Percentiles rank a stretch among this genome's conserved stretches.
These are phyloP conservation scores for Barypeithes pellucidus DNA, from an alignment of 2,888 invertebrate species.

Conservation along the genomic window DNA sequence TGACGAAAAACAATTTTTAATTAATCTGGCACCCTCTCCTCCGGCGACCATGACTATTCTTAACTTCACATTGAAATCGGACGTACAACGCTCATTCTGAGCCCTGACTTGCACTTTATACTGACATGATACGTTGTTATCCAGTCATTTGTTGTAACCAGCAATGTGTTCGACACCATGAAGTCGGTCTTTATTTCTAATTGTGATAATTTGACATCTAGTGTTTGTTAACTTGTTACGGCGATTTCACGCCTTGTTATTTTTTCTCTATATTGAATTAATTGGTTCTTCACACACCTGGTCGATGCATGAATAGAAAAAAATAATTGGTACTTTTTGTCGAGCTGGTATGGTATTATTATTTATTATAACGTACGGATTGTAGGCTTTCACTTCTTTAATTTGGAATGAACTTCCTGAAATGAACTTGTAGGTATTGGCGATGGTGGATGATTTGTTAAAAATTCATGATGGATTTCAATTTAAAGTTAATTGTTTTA, in stretches of 20 bases:
- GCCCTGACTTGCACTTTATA: conserved; percentile 63
- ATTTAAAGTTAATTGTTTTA: too few relatives aligned
- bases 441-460: too few relatives aligned
- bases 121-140: conserved; percentile 59
- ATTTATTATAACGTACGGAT: not conserved
- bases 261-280: conserved; percentile 43
- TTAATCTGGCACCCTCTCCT: too few relatives aligned
- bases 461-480: too few relatives aligned
- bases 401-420: too few relatives aligned
- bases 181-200: conserved; percentile 60
- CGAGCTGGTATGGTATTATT: not conserved
- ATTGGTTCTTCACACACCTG: conserved; percentile 39
- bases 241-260: conserved; percentile 61
- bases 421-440: too few relatives aligned
- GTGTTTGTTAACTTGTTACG: conserved; percentile 59
- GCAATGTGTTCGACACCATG: conserved; percentile 52
- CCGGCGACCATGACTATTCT: not conserved
- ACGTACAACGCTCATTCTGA: conserved; percentile 26
- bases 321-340: conserved; percentile 9
- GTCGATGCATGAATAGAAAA: conserved; percentile 20
- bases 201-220: conserved; percentile 62
- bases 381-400: too few relatives aligned
- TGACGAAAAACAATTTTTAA: too few relatives aligned
- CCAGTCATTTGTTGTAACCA: conserved; percentile 61
- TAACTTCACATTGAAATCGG: not conserved